Conservation (phyloP, 2,888 invertebrate genomes). For the Dilophus febrilis region DNA sequence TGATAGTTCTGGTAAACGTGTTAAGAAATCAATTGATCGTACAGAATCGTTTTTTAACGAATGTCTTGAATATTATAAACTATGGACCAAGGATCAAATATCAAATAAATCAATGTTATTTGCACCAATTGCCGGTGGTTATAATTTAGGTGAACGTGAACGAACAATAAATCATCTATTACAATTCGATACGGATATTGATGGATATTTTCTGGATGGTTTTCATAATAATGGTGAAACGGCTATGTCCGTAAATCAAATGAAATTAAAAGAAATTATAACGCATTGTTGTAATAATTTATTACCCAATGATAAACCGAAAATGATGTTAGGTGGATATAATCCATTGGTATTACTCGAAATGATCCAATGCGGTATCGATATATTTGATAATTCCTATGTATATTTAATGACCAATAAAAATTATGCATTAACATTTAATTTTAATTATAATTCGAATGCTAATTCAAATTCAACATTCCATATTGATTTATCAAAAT, state of each 20-base stretch:
- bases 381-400: conserved; percentile 79
- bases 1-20: conserved; percentile 49
- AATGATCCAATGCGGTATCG: conserved; percentile 61
- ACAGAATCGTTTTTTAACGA: conserved; percentile 47
- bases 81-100: conserved; percentile 37
- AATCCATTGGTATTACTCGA: conserved; percentile 53
- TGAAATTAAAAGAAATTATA: conserved; percentile 41
- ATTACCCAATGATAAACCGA: conserved; percentile 49
- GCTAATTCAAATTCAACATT: conserved; percentile 26
- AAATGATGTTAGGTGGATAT: conserved; percentile 63
- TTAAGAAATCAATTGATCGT: conserved; percentile 51
- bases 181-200: conserved; percentile 29
- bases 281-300: conserved; percentile 42
- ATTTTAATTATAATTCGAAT: conserved; percentile 28
- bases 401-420: conserved; percentile 51
- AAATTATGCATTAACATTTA: conserved; percentile 48
- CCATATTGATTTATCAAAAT: conserved; percentile 40
- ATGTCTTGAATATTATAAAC: conserved; percentile 47
- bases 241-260: conserved; percentile 33
- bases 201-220: conserved; percentile 68
- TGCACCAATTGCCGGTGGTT: conserved; percentile 44
- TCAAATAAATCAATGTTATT: conserved; percentile 31
- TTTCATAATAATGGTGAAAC: conserved; percentile 54
- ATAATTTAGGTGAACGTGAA: conserved; percentile 42
- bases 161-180: conserved; percentile 42